Evolutionary conservation across 37 sponge, comb jelly and placozoan species (phyloP), one percentile per base, ranked within the genome.

Genomic region (Hexactinellida sp.): DNA sequence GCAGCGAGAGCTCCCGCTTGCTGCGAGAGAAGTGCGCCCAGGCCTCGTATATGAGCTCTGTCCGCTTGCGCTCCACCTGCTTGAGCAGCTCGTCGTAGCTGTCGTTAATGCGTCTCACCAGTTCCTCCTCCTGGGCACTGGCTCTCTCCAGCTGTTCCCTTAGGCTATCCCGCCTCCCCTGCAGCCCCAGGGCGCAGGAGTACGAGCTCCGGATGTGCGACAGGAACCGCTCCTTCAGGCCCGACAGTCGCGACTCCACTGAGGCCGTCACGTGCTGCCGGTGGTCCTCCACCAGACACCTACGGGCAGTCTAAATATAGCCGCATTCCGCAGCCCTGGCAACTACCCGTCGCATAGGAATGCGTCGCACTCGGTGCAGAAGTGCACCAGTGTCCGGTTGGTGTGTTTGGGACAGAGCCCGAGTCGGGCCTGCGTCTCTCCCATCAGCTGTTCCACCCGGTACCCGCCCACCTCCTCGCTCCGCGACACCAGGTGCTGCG

Each of bases 261-360:
- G 76, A 32, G 21, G 30, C 13, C 13, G 76, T 63, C 34, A 63
- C 34, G 76, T 63, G 76, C 13, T 63, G 76, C 13, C 76, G 3
- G 76, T 63, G 76, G 25, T 63, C 76, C 30, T 63, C 76, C 13
- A 63, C 76, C 30, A 63, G 34, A 63, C 76, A 63, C 30, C 76
- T 63, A n/a, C 52, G 13, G 52, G 52, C 52, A 47, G 9, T 16
- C 52, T 16, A 47, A 19, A 16, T 47, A 47, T 47, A 19, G 13
- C 16, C 9, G 52, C 16, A 47, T 47, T 47, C 13, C n/a, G n/a
- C n/a, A n/a, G 9, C 52, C 52, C 16, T 47, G 16, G 52, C 52
- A 47, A 63, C 30, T 63, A 63, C 76, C 76, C 76, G 30, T 63
- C 76, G 34, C 76, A 63, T 63, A 63, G 21, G 76, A 63, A 63